Conservation (phyloP, 2,888 invertebrate genomes). For the Papilio demoleus region DNA sequence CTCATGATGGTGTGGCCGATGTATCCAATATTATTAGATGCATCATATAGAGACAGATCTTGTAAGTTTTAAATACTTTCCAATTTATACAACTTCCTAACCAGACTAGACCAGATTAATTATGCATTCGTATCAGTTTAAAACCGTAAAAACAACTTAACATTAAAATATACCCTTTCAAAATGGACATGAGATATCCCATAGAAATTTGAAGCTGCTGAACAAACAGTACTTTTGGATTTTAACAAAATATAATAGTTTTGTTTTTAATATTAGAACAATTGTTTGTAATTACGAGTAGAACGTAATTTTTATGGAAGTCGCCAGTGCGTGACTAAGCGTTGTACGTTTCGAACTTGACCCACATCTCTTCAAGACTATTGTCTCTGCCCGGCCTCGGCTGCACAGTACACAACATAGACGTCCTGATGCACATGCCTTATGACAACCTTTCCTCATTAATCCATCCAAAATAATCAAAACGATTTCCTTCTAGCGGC, state of each 20-base stretch:
- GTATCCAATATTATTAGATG: slow-evolving; percentile 33
- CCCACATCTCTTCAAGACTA: slow-evolving; percentile 67
- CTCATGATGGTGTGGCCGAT: slow-evolving; percentile 40
- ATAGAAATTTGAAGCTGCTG: no score
- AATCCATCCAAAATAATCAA: slow-evolving; percentile 41
- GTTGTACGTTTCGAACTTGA: slow-evolving; percentile 72
- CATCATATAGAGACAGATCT: slow-evolving; percentile 20
- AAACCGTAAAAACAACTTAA: no score
- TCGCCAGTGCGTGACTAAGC: slow-evolving; percentile 59
- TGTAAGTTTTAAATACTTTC: slow-evolving; percentile 33
- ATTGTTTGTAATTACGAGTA: slow-evolving; percentile 6
- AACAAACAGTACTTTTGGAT: no score
- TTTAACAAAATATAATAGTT: neutral
- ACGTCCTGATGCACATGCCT: slow-evolving; percentile 53
- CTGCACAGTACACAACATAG: slow-evolving; percentile 44
- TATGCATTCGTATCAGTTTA: no score
- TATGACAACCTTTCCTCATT: slow-evolving; percentile 50
- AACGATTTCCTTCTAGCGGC: slow-evolving; percentile 23
- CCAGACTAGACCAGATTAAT: neutral
- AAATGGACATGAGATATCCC: no score
- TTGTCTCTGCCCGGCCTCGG: slow-evolving; percentile 74
- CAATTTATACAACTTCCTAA: neutral
- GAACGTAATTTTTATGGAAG: slow-evolving; percentile 31
- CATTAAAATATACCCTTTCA: neutral
- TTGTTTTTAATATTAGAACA: slow-evolving; percentile 1